A percentile compares a stretch with the other conserved stretches of the same genome.
phyloP scores from a whole-genome alignment of 92 coral and sea anemone species.

The Palythoa heliodiscus region DNA sequence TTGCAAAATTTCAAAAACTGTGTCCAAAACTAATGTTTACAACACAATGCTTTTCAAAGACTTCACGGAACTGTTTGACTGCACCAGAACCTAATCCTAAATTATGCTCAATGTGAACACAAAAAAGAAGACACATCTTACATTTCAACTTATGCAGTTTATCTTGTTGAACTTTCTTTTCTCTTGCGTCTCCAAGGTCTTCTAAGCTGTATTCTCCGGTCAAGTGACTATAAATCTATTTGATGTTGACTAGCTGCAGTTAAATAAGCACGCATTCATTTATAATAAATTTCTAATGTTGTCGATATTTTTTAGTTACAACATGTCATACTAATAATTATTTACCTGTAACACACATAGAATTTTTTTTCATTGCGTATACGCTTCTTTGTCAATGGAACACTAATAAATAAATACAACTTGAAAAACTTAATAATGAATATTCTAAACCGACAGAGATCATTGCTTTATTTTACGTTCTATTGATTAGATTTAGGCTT shows the following conservation, averaged over 20 bases:
- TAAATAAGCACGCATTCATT: neutral
- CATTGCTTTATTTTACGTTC: no score
- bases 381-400: no score
- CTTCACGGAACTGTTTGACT: no score
- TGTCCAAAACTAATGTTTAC: no score
- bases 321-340: no score
- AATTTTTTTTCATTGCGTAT: no score
- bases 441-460: no score
- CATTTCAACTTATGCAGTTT: constrained; percentile 79
- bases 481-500: neutral
- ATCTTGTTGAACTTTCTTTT: constrained; percentile 65
- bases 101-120: neutral
- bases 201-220: constrained; percentile 65
- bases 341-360: no score
- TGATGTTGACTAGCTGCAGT: neutral
- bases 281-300: neutral
- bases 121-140: constrained; percentile 1
- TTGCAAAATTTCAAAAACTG: no score
- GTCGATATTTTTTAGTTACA: neutral
- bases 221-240: neutral
- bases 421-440: no score
- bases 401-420: no score
- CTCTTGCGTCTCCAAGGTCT: constrained; percentile 84
- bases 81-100: neutral
- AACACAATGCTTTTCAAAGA: neutral